Conservation (phyloP, 2,113 vertebrate genomes). For the Sapayoa aenigma region DNA sequence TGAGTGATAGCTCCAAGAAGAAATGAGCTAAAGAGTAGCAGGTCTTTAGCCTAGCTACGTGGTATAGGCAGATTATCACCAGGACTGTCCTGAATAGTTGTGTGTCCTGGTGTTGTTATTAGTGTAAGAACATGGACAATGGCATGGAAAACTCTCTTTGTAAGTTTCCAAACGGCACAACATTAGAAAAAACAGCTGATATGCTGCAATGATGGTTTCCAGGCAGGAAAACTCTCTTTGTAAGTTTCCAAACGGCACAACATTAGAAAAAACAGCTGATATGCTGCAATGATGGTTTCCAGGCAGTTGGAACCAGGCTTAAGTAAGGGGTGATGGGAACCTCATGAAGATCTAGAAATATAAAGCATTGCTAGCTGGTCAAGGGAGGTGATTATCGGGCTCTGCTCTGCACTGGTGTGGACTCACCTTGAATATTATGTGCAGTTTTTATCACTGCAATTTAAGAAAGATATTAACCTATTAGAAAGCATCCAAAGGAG, state of each 20-base stretch:
- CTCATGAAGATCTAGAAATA: background rate
- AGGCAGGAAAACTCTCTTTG: too few relatives aligned
- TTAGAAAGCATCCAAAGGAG: background rate
- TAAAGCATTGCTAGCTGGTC: background rate
- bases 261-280: background rate
- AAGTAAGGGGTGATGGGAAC: background rate
- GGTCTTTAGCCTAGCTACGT: background rate
- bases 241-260: too few relatives aligned
- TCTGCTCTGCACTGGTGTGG: background rate
- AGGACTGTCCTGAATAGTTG: background rate
- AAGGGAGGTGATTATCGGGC: background rate
- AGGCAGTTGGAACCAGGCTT: background rate
- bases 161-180: background rate
- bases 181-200: background rate
- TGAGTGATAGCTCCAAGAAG: background rate
- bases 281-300: background rate
- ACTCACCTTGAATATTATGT: background rate
- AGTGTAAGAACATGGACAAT: background rate
- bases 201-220: background rate
- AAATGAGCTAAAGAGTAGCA: background rate
- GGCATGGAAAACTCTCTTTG: background rate
- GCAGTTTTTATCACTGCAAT: background rate
- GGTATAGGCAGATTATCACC: background rate
- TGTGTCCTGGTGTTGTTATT: background rate
- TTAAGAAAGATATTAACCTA: background rate